A percentile compares a stretch with the other conserved stretches of the same genome.
phyloP scores from a whole-genome alignment of 2,888 invertebrate genomes.

The Erebia aethiops region DNA sequence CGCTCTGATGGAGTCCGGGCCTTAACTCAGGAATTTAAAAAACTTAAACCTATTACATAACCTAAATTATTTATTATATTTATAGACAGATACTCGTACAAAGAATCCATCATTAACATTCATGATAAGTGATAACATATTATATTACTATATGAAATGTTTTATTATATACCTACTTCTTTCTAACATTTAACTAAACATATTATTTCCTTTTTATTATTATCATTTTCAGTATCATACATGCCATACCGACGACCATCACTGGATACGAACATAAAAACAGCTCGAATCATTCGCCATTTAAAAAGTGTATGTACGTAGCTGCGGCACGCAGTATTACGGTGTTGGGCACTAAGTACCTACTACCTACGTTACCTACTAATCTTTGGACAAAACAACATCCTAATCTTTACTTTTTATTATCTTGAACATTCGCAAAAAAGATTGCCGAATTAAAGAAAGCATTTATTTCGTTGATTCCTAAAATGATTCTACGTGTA shows the following conservation, averaged over 20 bases:
- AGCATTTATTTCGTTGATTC: too few relatives aligned
- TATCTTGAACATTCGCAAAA: too few relatives aligned
- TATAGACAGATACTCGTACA: too few relatives aligned
- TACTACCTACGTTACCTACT: too few relatives aligned
- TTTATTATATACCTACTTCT: background rate
- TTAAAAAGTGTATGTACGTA: constrained; percentile 79
- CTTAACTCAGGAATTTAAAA: too few relatives aligned
- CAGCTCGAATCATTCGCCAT: constrained; percentile 68
- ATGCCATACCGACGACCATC: constrained; percentile 59
- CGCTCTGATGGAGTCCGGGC: too few relatives aligned
- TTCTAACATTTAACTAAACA: background rate
- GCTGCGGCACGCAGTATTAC: constrained; percentile 42
- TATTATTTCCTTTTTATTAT: background rate
- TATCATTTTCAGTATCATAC: constrained; percentile 65
- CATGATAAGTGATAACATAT: too few relatives aligned
- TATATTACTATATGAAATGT: background rate
- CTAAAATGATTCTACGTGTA: too few relatives aligned
- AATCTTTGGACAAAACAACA: background rate
- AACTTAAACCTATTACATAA: too few relatives aligned
- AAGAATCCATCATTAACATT: background rate
- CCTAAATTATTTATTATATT: too few relatives aligned
- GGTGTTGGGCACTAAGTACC: constrained; percentile 1
- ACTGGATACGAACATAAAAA: constrained; percentile 59
- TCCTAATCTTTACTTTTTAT: too few relatives aligned
- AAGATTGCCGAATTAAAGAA: too few relatives aligned